Evolutionary conservation across 2,113 vertebrate species (phyloP), one percentile per base, ranked within the genome.

Genomic region (Piaya cayana): DNA sequence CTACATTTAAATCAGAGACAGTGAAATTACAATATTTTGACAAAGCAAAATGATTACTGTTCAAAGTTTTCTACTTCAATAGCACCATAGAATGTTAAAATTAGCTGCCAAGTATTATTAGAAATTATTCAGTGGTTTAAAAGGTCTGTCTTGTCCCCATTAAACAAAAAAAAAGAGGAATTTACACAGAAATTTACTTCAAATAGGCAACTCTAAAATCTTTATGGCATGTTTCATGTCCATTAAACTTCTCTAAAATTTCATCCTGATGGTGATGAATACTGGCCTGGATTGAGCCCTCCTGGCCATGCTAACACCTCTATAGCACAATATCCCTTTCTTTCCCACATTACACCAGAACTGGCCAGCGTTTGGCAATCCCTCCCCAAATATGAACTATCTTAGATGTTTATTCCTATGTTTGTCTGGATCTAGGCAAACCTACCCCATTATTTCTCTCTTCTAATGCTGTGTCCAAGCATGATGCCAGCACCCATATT

Each of bases 21-120:
- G 56, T 47, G 62, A 96, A 90, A 71, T 93, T 96, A 71, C 30
- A 95, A 94, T 92, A 96, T 96, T 97, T 96, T 96, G 96, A 96
- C 83, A 97, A 83, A 92, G 36, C 7, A 50, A 91, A 83, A 62
- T 79, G 76, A 64, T 88, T 89, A 90, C 32, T n/a, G 74, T 72
- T 93, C 77, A 74, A 95, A 96, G 69, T 72, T 82, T 88, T 88
- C 58, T 47, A 82, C 65, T 94, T 94, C 90, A 94, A 21, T 62
- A 75, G 43, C 30, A 76, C 32, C 64, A 81, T 23, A 55, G 30
- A 82, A 21, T 34, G n/a, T 19, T 93, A 79, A 90, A 92, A 93
- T 88, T 94, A 93, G 56, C 52, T 50, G 69, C 21, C 34, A 80
- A 88, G 23, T 71, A 84, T 83, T 90, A 92, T 62, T 69, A 55